A percentile compares a stretch with the other conserved stretches of the same genome.
These are phyloP conservation scores for Chaenocephalus aceratus DNA, from an alignment of 2,113 vertebrate genomes.

Conservation along the genomic window DNA sequence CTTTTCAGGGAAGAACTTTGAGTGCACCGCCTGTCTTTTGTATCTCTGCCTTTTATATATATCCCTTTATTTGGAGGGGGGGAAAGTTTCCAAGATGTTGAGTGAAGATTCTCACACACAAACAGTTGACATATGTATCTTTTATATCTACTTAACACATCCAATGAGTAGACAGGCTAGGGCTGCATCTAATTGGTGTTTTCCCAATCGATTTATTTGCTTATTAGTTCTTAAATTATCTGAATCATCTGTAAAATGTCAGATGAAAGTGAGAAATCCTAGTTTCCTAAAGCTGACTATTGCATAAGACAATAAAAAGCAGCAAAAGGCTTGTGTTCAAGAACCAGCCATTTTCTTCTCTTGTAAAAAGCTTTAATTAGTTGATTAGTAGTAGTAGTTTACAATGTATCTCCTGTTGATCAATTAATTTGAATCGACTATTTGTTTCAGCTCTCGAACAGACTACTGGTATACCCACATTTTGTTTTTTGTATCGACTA, in stretches of 20 bases:
- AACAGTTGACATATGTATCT: not conserved
- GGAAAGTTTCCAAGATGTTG: not conserved
- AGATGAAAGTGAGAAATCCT: not conserved
- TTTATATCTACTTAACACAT: not conserved
- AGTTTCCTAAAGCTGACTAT: not conserved
- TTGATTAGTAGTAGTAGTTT: too few species aligned
- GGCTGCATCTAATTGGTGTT: not conserved
- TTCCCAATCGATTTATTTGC: not conserved
- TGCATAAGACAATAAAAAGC: not conserved
- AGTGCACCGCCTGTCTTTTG: slow-evolving; percentile 38
- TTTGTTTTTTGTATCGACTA: too few species aligned
- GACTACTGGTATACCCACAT: too few species aligned
- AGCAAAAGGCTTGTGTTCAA: not conserved
- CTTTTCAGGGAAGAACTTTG: slow-evolving; percentile 27
- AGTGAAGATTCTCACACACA: not conserved
- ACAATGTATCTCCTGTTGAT: too few species aligned
- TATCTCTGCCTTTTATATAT: slow-evolving; percentile 14
- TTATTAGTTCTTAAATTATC: not conserved
- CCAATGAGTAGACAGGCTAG: not conserved
- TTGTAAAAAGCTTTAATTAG: not conserved
- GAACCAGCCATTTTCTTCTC: not conserved
- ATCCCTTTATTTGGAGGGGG: slow-evolving; percentile 3
- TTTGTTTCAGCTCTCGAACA: not conserved
- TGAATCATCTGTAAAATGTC: not conserved
- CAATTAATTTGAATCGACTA: too few species aligned